These are phyloP conservation scores for Clytia hemisphaerica DNA, from an alignment of 30 jellyfish, hydroid and myxozoan genomes.

Conservation along the genomic window DNA sequence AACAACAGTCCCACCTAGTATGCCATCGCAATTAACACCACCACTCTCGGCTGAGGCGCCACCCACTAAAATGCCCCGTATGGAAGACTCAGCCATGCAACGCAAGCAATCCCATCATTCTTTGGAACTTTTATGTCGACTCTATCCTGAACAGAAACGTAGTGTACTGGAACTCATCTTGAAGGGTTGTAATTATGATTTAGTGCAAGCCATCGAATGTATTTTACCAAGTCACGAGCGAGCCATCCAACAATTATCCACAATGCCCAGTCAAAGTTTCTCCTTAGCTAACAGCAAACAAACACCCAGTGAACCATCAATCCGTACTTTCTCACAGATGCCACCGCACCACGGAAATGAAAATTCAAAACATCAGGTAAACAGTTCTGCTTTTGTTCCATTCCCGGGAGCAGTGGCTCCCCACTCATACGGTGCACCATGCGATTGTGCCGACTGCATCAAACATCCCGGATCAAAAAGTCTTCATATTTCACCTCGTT, in stretches of 20 bases:
- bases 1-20: not conserved
- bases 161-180: constrained; percentile 83
- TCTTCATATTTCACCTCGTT: not conserved
- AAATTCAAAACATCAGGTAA: constrained; percentile 26
- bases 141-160: constrained; percentile 95
- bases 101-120: constrained; percentile 67
- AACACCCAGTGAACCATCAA: constrained; percentile 7
- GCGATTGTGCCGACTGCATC: constrained; percentile 84
- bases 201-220: constrained; percentile 97
- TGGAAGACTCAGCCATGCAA: constrained; percentile 45
- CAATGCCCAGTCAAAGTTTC: constrained; percentile 76
- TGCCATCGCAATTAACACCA: constrained; percentile 1
- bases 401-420: constrained; percentile 40
- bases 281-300: constrained; percentile 4
- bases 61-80: constrained; percentile 84
- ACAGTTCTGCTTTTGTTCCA: constrained; percentile 87
- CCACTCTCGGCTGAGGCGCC: constrained; percentile 53
- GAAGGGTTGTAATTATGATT: constrained; percentile 94
- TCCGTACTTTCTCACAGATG: not conserved
- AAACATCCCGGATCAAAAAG: constrained; percentile 2
- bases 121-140: constrained; percentile 64
- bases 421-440: constrained; percentile 59
- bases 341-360: constrained; percentile 39
- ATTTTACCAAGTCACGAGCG: constrained; percentile 96
- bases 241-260: constrained; percentile 86